Percentiles rank a stretch among this genome's conserved stretches.
These are phyloP conservation scores for Crocodylus rhombifer DNA, from an alignment of 2,797 vertebrate species.

Conservation along the genomic window DNA sequence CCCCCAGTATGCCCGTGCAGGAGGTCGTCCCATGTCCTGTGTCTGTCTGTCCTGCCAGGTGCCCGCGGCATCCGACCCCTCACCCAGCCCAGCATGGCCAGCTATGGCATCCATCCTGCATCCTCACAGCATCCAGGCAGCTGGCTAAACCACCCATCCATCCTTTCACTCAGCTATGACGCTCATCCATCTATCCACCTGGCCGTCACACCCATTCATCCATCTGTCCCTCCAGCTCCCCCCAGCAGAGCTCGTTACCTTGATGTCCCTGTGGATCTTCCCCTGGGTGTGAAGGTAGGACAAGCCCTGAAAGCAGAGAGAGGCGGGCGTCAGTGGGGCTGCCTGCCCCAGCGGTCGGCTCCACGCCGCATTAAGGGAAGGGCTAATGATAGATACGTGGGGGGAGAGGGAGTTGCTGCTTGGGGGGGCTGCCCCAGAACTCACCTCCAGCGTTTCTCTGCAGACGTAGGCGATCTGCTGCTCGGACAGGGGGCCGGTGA, in stretches of 20 bases:
- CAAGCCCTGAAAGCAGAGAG: conserved; percentile 83
- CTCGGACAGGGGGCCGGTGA: conserved; percentile 90
- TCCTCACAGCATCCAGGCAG: not conserved
- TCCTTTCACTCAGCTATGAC: not conserved
- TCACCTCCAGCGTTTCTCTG: conserved; percentile 92
- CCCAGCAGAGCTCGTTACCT: conserved; percentile 78
- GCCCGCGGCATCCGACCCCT: not conserved
- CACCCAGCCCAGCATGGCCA: no score
- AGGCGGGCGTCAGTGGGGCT: not conserved
- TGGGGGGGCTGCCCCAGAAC: not conserved
- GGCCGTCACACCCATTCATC: not conserved
- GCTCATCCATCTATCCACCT: no score
- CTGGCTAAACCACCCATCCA: not conserved
- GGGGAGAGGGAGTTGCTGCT: not conserved
- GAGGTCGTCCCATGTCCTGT: not conserved
- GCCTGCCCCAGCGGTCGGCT: not conserved
- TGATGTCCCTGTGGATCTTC: conserved; percentile 95
- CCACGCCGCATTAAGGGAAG: not conserved
- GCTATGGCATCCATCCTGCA: no score
- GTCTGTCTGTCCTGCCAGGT: no score
- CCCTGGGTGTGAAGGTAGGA: conserved; percentile 92
- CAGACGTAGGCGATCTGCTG: conserved; percentile 91
- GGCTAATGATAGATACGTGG: not conserved
- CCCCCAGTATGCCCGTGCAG: not conserved
- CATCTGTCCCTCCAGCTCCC: not conserved